Conservation (phyloP, 2,797 vertebrate species). For the Arremon brunneinucha region DNA sequence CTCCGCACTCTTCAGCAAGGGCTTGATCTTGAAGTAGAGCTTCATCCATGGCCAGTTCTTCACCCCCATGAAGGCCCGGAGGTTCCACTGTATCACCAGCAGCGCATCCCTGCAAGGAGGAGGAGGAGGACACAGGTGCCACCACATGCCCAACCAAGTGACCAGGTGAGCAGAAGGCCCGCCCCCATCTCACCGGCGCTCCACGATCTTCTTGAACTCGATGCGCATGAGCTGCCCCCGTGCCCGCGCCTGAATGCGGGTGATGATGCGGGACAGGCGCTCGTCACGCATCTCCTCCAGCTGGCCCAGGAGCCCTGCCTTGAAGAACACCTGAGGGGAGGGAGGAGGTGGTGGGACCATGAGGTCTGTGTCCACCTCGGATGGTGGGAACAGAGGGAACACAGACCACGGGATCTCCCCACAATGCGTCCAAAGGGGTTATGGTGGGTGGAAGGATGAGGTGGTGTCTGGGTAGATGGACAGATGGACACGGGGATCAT, state of each 20-base stretch:
- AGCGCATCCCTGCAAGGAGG: neutral
- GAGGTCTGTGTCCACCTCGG: neutral
- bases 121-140: neutral
- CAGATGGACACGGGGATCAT: rapidly evolving
- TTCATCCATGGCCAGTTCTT: conserved; percentile 96
- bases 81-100: neutral
- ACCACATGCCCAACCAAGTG: neutral
- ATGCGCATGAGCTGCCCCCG: neutral
- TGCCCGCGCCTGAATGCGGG: neutral
- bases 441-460: neutral
- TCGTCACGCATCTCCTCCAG: neutral
- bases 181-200: neutral
- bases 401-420: rapidly evolving
- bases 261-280: neutral
- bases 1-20: neutral
- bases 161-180: neutral
- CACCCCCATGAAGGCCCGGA: conserved; percentile 86
- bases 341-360: neutral
- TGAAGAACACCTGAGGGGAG: neutral
- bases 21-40: conserved; percentile 81
- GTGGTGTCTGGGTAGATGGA: neutral
- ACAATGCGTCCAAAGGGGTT: neutral
- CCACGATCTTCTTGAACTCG: neutral
- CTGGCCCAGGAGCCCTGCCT: neutral
- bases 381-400: neutral